Conservation (phyloP, 2,888 invertebrate genomes). For the Plagodis dolabraria region DNA sequence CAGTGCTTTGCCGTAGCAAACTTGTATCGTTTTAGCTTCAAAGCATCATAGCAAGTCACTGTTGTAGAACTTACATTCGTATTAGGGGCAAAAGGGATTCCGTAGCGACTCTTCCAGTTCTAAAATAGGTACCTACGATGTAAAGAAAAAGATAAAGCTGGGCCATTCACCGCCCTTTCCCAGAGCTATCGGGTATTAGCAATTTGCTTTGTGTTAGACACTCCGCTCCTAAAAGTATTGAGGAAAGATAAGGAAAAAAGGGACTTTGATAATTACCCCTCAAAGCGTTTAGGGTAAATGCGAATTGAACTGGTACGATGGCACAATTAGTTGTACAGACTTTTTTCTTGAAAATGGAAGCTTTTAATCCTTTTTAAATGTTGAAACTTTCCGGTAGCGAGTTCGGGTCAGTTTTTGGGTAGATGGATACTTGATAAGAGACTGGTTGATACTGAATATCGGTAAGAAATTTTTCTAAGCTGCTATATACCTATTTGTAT, state of each 20-base stretch:
- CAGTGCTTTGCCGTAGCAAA: slow-evolving; percentile 22
- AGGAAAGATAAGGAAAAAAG: slow-evolving; percentile 59
- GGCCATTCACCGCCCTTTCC: slow-evolving; percentile 69
- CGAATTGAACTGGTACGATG: slow-evolving; percentile 49
- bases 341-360: slow-evolving; percentile 24
- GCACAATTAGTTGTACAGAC: slow-evolving; percentile 18
- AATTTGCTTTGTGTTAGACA: slow-evolving; percentile 75
- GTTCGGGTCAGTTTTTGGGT: too few species aligned
- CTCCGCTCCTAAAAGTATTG: slow-evolving; percentile 64
- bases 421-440: too few species aligned
- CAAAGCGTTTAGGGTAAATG: slow-evolving; percentile 61
- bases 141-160: slow-evolving; percentile 70
- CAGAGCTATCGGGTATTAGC: slow-evolving; percentile 73
- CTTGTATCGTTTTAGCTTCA: slow-evolving; percentile 23
- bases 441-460: slow-evolving; percentile 27
- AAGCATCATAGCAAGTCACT: slow-evolving; percentile 34
- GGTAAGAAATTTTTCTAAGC: slow-evolving; percentile 46
- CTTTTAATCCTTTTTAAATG: too few species aligned
- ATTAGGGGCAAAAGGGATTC: slow-evolving; percentile 48
- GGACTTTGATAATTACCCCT: slow-evolving; percentile 67
- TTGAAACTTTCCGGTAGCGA: too few species aligned
- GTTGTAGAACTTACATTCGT: slow-evolving; percentile 55
- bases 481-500: slow-evolving; percentile 62
- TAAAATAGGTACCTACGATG: slow-evolving; percentile 37
- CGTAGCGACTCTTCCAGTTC: slow-evolving; percentile 48